Evolutionary conservation across 1,140 invertebrate species (phyloP).

Genomic region (Trichomalopsis sarcophagae): DNA sequence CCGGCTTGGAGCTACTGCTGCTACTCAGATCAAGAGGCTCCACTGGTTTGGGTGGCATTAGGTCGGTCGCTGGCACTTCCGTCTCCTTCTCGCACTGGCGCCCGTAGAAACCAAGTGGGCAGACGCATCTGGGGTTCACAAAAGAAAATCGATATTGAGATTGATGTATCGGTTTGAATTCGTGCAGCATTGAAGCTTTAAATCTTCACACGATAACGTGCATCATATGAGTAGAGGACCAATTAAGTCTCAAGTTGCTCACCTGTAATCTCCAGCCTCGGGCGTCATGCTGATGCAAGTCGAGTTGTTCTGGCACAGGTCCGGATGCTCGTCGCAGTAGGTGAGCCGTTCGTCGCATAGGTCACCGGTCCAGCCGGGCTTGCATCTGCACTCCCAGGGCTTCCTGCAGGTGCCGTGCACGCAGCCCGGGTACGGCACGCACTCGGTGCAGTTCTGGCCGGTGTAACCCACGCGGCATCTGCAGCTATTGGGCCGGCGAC

Average conservation of each 20-base stretch:
- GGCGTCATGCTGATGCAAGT: conserved; percentile 86
- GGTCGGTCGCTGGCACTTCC: conserved; percentile 66
- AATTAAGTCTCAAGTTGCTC: conserved; percentile 54
- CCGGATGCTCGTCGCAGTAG: conserved; percentile 83
- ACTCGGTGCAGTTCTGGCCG: conserved; percentile 86
- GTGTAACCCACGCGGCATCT: conserved; percentile 93
- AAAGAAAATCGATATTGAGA: background rate
- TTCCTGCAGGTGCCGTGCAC: conserved; percentile 87
- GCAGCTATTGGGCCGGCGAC: conserved; percentile 84
- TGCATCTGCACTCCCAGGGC: conserved; percentile 93
- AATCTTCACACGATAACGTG: too few species aligned
- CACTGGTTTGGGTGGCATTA: conserved; percentile 66
- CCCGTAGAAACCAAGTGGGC: conserved; percentile 68
- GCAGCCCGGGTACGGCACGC: conserved; percentile 90
- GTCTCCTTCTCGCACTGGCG: conserved; percentile 70
- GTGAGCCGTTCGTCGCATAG: conserved; percentile 90
- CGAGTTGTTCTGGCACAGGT: conserved; percentile 84
- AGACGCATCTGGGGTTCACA: conserved; percentile 64
- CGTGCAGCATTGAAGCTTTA: too few species aligned
- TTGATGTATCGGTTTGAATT: too few species aligned
- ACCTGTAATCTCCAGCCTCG: conserved; percentile 85
- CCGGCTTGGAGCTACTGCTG: conserved; percentile 15
- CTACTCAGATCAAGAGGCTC: conserved; percentile 33
- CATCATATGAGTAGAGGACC: too few species aligned
- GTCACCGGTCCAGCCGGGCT: conserved; percentile 90